Base-by-base conservation (phyloP, 2,113 vertebrate species). In the Carettochelys insculpta region DNA sequence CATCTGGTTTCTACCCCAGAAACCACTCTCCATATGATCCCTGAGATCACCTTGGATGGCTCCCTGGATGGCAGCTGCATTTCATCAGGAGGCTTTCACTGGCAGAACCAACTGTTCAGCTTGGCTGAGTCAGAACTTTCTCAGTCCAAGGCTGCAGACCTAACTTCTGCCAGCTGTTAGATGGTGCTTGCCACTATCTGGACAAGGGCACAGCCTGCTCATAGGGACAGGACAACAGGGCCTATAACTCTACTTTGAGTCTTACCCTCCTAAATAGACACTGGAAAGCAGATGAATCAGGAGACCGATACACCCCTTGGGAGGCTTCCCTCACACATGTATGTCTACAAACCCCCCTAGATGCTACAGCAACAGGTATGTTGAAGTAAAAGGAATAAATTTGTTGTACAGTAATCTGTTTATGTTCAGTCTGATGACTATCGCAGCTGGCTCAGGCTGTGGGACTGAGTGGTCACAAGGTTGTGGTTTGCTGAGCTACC, bases 41-140 rank as follows among this genome's bases (percentile, higher is more conserved):
- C 5, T 83, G 38, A 75, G 58, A 58, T 16, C 29, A 78, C 75
- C 80, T 81, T 50, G 58, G 12, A 81, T 25, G 38, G 34, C 61
- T 90, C 68, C 41, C 75, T 61, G 25, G 47, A 2, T 90, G 53
- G 83, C 48, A 91, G 82, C 3, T 1, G 43, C 53, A 71, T 87
- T 94, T 43, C 50, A 82, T 58, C 34, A 85, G 43, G 85, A 90
- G 45, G 90, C 45, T 6, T 91, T 51, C 83, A 8, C 5, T 22
- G 19, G 22, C 61, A 68, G 61, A 68, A 19, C 19, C 61, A 22
- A 68, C 61, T 11, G n/a, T 65, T n/a, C 58, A 19, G 58, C 34
- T 65, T n/a, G 34, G 82, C 82, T 83, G 92, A 91, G 34, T 65
- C 83, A 87, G 19, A 80, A 58, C 43, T 92, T 86, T 77, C 79